phyloP scores from a whole-genome alignment of 53 echinoderm and acorn worm species.

The Apostichopus leukothele region DNA sequence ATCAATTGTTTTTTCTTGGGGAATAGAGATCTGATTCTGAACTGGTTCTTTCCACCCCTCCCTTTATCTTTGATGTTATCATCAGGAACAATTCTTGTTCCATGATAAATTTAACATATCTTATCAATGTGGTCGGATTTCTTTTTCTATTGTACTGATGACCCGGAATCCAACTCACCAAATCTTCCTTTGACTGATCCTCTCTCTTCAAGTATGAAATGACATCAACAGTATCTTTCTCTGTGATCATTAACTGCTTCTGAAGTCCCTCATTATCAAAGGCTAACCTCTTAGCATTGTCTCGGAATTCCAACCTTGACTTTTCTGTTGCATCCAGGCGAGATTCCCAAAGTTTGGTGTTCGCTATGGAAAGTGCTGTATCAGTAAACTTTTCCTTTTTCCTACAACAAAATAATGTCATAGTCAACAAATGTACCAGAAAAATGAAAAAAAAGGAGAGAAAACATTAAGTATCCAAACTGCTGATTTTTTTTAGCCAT shows the following conservation, averaged over 20 bases:
- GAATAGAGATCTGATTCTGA: no score
- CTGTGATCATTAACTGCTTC: slow-evolving; percentile 76
- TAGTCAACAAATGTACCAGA: no score
- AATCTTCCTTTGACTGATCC: slow-evolving; percentile 93
- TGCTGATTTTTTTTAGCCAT: no score
- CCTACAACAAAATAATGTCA: slow-evolving; percentile 29
- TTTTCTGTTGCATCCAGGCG: slow-evolving; percentile 86
- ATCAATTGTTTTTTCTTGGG: no score
- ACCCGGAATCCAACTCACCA: slow-evolving; percentile 53
- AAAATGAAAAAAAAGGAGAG: no score
- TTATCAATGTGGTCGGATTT: no score
- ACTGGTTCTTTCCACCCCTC: no score
- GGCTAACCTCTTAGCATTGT: slow-evolving; percentile 81
- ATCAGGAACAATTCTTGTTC: no score
- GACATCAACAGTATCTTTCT: slow-evolving; percentile 95
- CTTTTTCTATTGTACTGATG: no score
- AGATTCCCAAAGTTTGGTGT: slow-evolving; percentile 90
- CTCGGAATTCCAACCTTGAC: slow-evolving; percentile 91
- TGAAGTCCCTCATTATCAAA: slow-evolving; percentile 90
- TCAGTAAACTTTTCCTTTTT: slow-evolving; percentile 93
- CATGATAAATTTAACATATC: no score
- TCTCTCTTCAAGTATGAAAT: slow-evolving; percentile 96
- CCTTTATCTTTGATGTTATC: no score
- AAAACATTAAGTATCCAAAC: no score
- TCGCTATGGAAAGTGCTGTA: slow-evolving; percentile 72